Percentiles rank a stretch among this genome's conserved stretches.
Conservation (phyloP, 2,113 vertebrate genomes). For the Alaudala cheleensis region DNA sequence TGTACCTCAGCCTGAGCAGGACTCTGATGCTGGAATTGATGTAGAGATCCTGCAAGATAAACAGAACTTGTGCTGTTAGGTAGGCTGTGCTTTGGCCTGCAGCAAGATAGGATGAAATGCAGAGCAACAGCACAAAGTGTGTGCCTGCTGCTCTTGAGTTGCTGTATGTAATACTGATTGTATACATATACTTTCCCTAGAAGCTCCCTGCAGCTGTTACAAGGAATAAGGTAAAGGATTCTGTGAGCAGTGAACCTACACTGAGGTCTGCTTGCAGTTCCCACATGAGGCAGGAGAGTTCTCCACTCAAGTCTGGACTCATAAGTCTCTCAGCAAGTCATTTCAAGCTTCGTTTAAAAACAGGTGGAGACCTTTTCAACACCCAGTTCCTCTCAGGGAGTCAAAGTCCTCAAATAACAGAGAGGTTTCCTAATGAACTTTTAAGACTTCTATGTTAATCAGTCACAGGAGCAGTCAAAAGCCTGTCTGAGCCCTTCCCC, state of each 20-base stretch:
- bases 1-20: neutral
- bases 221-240: neutral
- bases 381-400: neutral
- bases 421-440: neutral
- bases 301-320: neutral
- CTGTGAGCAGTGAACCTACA: neutral
- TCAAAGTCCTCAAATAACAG: neutral
- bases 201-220: neutral
- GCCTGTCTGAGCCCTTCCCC: neutral
- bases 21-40: neutral
- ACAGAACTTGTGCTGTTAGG: neutral
- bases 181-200: neutral
- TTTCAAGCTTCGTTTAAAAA: neutral
- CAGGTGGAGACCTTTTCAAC: neutral
- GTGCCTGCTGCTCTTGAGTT: neutral
- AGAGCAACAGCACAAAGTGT: neutral
- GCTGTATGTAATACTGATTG: neutral
- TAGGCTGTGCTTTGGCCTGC: neutral
- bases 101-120: neutral
- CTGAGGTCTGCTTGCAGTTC: neutral
- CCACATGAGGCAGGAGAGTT: neutral
- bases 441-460: neutral
- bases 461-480: neutral
- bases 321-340: neutral
- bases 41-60: neutral